phyloP scores from a whole-genome alignment of 1,140 invertebrate species.

The Hormaphis cornu region DNA sequence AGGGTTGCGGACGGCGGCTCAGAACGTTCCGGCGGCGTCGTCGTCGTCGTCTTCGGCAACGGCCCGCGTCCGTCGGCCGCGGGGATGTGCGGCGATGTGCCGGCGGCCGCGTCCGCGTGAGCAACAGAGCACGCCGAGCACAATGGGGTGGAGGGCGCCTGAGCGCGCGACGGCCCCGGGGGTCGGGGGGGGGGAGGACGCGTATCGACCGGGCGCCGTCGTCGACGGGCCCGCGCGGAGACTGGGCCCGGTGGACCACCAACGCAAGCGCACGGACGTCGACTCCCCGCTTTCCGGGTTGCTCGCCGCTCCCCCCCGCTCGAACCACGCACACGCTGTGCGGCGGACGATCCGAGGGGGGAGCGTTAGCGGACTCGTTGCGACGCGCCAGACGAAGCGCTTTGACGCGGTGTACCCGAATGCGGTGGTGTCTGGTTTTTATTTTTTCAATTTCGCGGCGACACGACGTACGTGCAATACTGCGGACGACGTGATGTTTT shows the following conservation, averaged over 20 bases:
- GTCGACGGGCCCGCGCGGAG: slow-evolving; percentile 8
- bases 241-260: slow-evolving; percentile 14
- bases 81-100: background rate
- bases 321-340: background rate
- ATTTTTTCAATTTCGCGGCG: too few relatives aligned
- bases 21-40: background rate
- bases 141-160: background rate
- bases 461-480: too few relatives aligned
- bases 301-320: background rate
- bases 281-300: background rate
- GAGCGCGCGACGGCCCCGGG: background rate
- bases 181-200: too few relatives aligned
- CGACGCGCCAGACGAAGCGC: too few relatives aligned
- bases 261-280: slow-evolving; percentile 12
- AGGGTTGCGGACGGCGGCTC: background rate
- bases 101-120: background rate
- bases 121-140: background rate
- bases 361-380: too few relatives aligned
- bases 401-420: too few relatives aligned
- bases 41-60: background rate
- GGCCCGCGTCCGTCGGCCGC: slow-evolving; percentile 10
- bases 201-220: slow-evolving; percentile 21
- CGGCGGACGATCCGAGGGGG: background rate
- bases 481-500: too few relatives aligned
- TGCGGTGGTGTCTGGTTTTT: too few relatives aligned